A percentile compares a stretch with the other conserved stretches of the same genome.
Evolutionary conservation across 2,797 vertebrate species (phyloP).

Genomic region (Acanthurus leucopareius): DNA sequence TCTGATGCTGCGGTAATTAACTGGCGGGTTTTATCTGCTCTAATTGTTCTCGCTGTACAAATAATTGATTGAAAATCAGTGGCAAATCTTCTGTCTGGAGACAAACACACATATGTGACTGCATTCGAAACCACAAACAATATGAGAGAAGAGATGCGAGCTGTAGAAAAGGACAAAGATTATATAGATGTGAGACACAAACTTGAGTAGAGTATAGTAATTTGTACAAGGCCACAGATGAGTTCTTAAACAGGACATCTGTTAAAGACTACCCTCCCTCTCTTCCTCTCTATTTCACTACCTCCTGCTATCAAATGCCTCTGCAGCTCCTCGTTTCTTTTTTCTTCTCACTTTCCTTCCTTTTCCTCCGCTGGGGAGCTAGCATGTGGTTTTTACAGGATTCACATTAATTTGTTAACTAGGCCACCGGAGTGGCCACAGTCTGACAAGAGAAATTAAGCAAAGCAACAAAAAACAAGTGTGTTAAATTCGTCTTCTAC

Average conservation of each 20-base stretch:
- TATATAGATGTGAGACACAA: constrained; percentile 5
- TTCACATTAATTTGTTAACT: constrained; percentile 74
- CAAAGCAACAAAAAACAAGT: not conserved
- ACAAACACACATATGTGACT: constrained; percentile 33
- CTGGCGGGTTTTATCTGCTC: constrained; percentile 39
- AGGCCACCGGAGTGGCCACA: constrained; percentile 62
- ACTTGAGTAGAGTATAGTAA: constrained; percentile 20
- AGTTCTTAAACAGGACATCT: constrained; percentile 39
- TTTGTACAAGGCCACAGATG: constrained; percentile 29
- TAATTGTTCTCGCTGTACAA: constrained; percentile 61
- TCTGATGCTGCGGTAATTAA: constrained; percentile 53
- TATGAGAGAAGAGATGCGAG: constrained; percentile 10
- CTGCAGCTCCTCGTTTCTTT: constrained; percentile 5
- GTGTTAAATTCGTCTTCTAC: constrained; percentile 9
- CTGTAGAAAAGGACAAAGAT: constrained; percentile 21
- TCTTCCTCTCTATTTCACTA: constrained; percentile 34
- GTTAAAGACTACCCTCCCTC: constrained; percentile 41
- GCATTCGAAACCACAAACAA: constrained; percentile 36
- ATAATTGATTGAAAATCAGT: constrained; percentile 65
- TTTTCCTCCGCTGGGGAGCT: constrained; percentile 42
- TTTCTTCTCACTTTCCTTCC: constrained; percentile 2
- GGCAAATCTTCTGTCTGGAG: constrained; percentile 53
- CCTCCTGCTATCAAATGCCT: constrained; percentile 36
- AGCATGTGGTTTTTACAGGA: constrained; percentile 71
- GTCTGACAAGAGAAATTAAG: constrained; percentile 58